A percentile compares a stretch with the other conserved stretches of the same genome.
These are phyloP conservation scores for Candidula unifasciata DNA, from an alignment of 2,888 invertebrate genomes.

Conservation along the genomic window DNA sequence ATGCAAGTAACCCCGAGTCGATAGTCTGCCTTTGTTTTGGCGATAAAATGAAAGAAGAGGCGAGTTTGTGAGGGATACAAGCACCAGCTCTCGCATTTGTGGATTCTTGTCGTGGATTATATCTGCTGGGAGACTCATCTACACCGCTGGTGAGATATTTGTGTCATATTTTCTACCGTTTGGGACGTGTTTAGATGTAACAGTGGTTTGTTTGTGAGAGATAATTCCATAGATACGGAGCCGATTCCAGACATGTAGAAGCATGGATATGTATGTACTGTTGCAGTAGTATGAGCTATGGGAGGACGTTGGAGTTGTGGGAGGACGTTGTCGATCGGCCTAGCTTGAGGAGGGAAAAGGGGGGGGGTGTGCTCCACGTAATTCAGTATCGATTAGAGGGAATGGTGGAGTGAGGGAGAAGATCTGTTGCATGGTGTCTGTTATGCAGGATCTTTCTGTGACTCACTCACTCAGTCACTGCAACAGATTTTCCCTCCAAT, in stretches of 20 bases:
- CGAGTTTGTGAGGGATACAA: not conserved
- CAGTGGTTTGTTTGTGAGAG: too few relatives aligned
- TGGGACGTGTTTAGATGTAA: too few relatives aligned
- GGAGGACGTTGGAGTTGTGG: too few relatives aligned
- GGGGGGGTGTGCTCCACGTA: not conserved
- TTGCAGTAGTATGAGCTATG: too few relatives aligned
- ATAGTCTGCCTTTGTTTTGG: slow-evolving; percentile 28
- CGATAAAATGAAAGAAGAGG: slow-evolving; percentile 12
- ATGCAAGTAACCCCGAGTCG: slow-evolving; percentile 21
- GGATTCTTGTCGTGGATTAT: not conserved
- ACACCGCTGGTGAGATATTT: not conserved
- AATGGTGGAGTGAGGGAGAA: not conserved
- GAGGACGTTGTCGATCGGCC: not conserved
- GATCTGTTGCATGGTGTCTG: not conserved
- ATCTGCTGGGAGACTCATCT: not conserved
- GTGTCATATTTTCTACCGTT: too few relatives aligned
- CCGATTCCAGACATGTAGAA: too few relatives aligned
- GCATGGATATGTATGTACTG: too few relatives aligned
- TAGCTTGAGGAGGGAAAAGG: too few relatives aligned
- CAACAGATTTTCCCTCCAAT: not conserved
- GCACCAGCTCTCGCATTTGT: slow-evolving; percentile 14
- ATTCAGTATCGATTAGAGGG: slow-evolving; percentile 21
- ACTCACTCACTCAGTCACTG: not conserved
- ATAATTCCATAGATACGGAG: too few relatives aligned
- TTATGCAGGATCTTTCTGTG: not conserved